Conservation (phyloP, 2,797 vertebrate genomes). For the Nasua narica region DNA sequence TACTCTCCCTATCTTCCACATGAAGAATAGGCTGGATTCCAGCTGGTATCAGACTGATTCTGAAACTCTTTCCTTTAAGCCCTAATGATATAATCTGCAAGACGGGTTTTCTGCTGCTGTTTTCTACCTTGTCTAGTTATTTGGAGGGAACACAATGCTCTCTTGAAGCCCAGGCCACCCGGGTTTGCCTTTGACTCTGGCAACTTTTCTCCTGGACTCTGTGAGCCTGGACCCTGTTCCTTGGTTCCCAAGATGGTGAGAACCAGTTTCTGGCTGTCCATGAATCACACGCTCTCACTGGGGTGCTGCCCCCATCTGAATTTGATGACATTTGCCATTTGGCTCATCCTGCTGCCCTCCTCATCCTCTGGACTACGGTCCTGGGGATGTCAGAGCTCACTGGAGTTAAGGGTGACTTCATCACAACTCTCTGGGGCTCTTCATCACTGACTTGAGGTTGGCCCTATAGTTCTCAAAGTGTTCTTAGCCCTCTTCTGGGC, state of each 20-base stretch:
- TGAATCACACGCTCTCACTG: not conserved
- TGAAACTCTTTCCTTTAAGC: not conserved
- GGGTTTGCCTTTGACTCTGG: not conserved
- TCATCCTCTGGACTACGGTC: not conserved
- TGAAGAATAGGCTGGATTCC: not conserved
- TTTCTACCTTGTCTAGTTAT: not conserved
- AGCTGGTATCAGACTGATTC: not conserved
- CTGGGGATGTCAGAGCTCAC: not conserved
- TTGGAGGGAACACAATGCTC: not conserved
- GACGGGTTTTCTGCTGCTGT: not conserved
- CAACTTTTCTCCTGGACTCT: not conserved
- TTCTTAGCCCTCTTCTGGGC: not conserved
- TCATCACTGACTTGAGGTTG: not conserved
- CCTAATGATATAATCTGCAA: not conserved
- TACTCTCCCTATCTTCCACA: not conserved
- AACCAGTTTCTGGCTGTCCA: not conserved
- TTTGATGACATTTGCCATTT: not conserved
- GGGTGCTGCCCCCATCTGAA: not conserved
- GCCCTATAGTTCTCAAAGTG: not conserved
- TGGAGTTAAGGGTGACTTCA: not conserved
- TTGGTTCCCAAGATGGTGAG: not conserved
- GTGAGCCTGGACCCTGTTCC: not conserved
- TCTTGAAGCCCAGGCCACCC: not conserved
- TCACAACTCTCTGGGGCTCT: not conserved
- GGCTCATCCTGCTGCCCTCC: not conserved